A percentile compares a stretch with the other conserved stretches of the same genome.
These are phyloP conservation scores for Onychomys arenicola DNA, from an alignment of 2,797 vertebrate genomes.

Conservation along the genomic window DNA sequence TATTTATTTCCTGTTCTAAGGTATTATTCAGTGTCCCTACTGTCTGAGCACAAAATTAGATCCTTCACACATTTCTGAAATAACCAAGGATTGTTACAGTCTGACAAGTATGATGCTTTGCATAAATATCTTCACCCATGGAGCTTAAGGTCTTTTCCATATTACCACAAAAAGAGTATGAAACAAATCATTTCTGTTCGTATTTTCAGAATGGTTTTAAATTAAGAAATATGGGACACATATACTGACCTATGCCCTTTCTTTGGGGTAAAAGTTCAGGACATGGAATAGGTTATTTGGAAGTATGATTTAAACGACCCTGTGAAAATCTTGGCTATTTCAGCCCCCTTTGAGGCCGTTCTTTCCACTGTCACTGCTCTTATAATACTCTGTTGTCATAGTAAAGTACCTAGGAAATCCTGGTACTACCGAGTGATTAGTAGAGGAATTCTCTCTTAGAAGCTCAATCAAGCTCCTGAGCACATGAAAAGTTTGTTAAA, in stretches of 20 bases:
- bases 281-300: background rate
- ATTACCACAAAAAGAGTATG: background rate
- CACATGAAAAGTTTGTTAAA: conserved; percentile 42
- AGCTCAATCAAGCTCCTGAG: conserved; percentile 29
- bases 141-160: background rate
- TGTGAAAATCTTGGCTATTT: background rate
- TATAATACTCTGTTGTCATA: background rate
- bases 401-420: background rate
- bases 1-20: background rate
- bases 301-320: background rate
- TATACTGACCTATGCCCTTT: background rate
- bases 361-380: background rate
- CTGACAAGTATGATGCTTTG: background rate
- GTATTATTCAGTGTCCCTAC: background rate
- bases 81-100: background rate
- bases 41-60: background rate
- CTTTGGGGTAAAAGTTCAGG: background rate
- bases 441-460: background rate
- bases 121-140: background rate
- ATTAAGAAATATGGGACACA: background rate
- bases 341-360: background rate
- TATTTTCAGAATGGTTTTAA: background rate
- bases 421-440: background rate
- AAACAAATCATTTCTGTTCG: background rate
- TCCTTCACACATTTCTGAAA: background rate